Evolutionary conservation across 2,797 vertebrate species (phyloP), one percentile per base, ranked within the genome.

Genomic region (Peromyscus eremicus): DNA sequence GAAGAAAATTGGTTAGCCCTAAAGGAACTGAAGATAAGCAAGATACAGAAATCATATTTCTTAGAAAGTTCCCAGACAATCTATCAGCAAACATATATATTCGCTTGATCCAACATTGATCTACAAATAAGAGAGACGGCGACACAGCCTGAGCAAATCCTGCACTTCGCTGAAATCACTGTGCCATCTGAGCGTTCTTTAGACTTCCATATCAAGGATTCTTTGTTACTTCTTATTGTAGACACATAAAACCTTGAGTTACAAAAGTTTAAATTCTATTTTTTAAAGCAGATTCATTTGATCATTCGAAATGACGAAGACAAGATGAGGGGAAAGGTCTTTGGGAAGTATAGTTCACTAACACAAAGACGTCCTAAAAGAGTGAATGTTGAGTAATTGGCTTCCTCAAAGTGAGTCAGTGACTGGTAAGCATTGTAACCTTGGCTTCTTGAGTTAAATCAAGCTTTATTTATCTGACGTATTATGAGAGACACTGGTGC

Each of bases 211-310:
- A 32, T 17, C 23, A 73, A 75, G 1, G 95, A 55, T 55, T 94
- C 27, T 82, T 89, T 94, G 57, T 29, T 84, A 12, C 55, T 83
- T 86, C 32, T 91, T 94, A 92, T 84, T 92, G 93, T 43, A 52
- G 29, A 43, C 70, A 80, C 6, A 89, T 83, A 71, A 52, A 49
- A 88, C 49, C 84, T 91, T 90, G 95, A 43, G 9, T 81, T 71
- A 83, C 2, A 64, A 64, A 86, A 40, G 52, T 84, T 96, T 92
- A 86, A 82, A 40, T 73, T 94, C 57, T 87, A 43, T 73, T 55
- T 96, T 88, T 79, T 5, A 25, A 94, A 85, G 57, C 55, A 81
- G 10, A 92, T 95, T 23, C 10, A 66, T 86, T 85, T 70, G 40
- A 32, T 77, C n/a, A 70, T 70, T 97, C 11, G n/a, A 70, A 93